Evolutionary conservation across 2,888 invertebrate species (phyloP).

Genomic region (Andrena haemorrhoa): DNA sequence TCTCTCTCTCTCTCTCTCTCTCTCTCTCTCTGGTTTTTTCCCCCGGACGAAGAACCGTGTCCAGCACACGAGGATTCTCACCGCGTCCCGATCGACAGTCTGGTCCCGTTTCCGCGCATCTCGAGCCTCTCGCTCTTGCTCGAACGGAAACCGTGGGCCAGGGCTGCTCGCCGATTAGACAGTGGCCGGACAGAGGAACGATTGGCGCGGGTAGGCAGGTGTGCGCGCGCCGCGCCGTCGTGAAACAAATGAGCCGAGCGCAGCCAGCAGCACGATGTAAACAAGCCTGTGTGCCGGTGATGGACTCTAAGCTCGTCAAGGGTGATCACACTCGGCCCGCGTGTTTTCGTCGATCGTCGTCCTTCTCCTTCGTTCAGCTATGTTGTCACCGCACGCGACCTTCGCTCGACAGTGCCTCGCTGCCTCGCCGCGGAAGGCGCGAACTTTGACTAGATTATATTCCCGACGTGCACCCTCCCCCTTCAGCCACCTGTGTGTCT

Average conservation of each 20-base stretch:
- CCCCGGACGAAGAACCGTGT: background rate
- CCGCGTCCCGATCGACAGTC: background rate
- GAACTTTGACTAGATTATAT: constrained; percentile 55
- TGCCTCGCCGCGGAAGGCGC: too few species aligned
- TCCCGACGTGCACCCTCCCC: background rate
- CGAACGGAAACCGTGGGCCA: too few species aligned
- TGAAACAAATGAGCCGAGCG: constrained; percentile 29
- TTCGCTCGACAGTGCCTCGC: constrained; percentile 10
- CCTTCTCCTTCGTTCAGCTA: background rate
- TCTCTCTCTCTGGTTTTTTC: too few species aligned
- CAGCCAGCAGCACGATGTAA: constrained; percentile 37
- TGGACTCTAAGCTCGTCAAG: constrained; percentile 46
- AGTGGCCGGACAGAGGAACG: background rate
- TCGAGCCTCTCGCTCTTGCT: background rate
- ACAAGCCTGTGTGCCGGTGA: constrained; percentile 37
- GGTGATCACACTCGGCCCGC: constrained; percentile 40
- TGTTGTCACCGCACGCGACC: constrained; percentile 17
- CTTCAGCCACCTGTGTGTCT: background rate
- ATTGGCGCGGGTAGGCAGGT: background rate
- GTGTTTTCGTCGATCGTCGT: constrained; percentile 43
- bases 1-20: too few species aligned
- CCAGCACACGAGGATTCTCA: constrained; percentile 25
- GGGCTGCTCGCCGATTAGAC: background rate
- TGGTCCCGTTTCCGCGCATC: constrained; percentile 27
- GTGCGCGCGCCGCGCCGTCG: constrained; percentile 20